Base-by-base conservation (phyloP, 2,797 vertebrate genomes). In the Apogon hyalosoma region DNA sequence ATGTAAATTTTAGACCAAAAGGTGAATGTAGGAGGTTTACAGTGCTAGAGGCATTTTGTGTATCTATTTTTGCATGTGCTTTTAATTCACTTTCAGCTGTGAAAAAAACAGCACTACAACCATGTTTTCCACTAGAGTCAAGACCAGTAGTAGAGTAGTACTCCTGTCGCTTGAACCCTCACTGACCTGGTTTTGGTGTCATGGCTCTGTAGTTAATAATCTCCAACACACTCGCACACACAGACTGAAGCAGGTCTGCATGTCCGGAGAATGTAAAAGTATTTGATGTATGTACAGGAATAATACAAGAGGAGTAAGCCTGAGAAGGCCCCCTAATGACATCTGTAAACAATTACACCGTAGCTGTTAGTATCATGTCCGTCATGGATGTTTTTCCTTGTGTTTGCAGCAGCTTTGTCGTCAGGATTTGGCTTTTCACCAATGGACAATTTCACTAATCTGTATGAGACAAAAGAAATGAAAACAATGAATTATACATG, bases 201-300 rank as follows among this genome's bases (percentile, higher is more conserved):
- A 87, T 88, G 87, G 88, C 88, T 89, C 80, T 82, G 15, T 59
- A 18, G 42, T 72, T 43, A 68, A 75, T 71, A 52, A 73, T 72
- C 48, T 71, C 49, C 76, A 62, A 73, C 67, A 88, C 74, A 83
- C 70, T 73, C 69, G 19, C 47, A 6, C 38, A 6, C 38, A 49
- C 62, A 75, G 40, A 24, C 61, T 59, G 16, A 54, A 67, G 51
- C 21, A 63, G 49, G 42, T 80, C 59, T 62, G 68, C 50, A 53
- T 60, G 53, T 76, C 42, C 65, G 50, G 57, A 86, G 77, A 84
- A 77, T 79, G 78, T 77, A 71, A 51, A 75, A 85, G 75, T 73
- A 64, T 77, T 15, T 63, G 31, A 72, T 72, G 31, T 76, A 68
- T 69, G 39, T 45, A 76, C 75, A 70, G 50, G 66, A 49, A 68